phyloP scores from a whole-genome alignment of 2,113 vertebrate species.

The Nematolebias whitei region DNA sequence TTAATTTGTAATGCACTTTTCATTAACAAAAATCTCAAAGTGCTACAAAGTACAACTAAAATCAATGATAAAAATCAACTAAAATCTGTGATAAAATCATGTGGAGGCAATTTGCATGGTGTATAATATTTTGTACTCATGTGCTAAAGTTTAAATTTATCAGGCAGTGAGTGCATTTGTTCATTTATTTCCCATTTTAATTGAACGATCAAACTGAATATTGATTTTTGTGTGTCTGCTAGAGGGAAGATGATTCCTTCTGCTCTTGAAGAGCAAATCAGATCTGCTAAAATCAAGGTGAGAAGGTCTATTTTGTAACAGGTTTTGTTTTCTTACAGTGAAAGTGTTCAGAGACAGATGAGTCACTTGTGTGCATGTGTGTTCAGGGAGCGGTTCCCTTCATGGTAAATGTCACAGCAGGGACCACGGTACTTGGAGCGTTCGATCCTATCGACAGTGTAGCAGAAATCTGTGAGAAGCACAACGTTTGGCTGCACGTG shows the following conservation, averaged over 20 bases:
- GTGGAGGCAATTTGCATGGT: no score
- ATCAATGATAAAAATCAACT: no score
- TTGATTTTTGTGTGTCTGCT: slow-evolving; percentile 43
- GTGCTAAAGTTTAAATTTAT: not conserved
- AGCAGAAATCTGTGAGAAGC: slow-evolving; percentile 70
- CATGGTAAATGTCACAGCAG: slow-evolving; percentile 85
- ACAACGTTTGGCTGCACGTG: slow-evolving; percentile 84
- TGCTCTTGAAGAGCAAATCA: slow-evolving; percentile 84
- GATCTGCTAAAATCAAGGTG: slow-evolving; percentile 81
- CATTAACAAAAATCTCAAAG: no score
- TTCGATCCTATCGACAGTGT: slow-evolving; percentile 86
- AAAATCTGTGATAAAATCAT: no score
- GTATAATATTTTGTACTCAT: no score
- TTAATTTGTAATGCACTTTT: no score
- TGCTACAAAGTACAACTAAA: no score
- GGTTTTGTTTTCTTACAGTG: slow-evolving; percentile 48
- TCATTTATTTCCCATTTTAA: not conserved
- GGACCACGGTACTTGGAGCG: slow-evolving; percentile 84
- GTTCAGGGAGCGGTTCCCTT: slow-evolving; percentile 83
- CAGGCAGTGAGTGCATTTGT: no score
- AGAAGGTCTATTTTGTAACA: slow-evolving; percentile 31
- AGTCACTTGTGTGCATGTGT: not conserved
- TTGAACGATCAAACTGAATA: not conserved
- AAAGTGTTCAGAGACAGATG: slow-evolving; percentile 29
- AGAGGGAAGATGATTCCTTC: slow-evolving; percentile 89